Base-by-base conservation (phyloP, 2,113 vertebrate species). In the Urocitellus parryii region DNA sequence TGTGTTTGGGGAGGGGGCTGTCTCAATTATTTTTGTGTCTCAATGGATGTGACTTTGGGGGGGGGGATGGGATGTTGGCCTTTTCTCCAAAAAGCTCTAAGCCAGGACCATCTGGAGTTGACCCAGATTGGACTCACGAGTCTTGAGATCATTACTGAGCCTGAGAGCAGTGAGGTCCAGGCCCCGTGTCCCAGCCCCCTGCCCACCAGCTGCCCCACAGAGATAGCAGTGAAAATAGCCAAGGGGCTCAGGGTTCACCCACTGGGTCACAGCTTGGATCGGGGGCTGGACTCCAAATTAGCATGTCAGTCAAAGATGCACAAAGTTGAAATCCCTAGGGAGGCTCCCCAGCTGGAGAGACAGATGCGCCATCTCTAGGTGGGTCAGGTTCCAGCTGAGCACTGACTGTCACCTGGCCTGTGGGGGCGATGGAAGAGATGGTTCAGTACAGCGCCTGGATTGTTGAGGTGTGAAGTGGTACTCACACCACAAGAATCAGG, bases 11-110 rank as follows among this genome's bases (percentile, higher is more conserved):
- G 53, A 51, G 34, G 39, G 24, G 77, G 4, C 8, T 8, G 76
- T 79, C 68, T 96, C 88, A 95, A 70, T 98, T 97, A 97, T 98
- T 98, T 88, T 86, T 37, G 27, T 51, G 93, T 97, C 56, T 1
- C 96, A 51, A 48, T 77, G 95, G 77, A 80, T 85, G 48, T 73
- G 76, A 45, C 91, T 58, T 70, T 5, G 48, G 79, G 86, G 63
- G 86, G 63, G 82, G 86, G 63, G 9, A 5, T 5, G 42, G 37
- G 45, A n/a, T 63, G 14, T 82, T 18, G n/a, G 70, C 51, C 16
- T 94, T 81, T 45, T 27, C 10, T 58, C n/a, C 37, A 9, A n/a
- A 82, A 85, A 63, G 67, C 20, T 94, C 29, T 42, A 73, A 95
- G 25, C 53, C 39, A 8, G 0, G 67, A 42, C 58, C 39, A 45